Percentiles rank a stretch among this genome's conserved stretches.
phyloP scores from a whole-genome alignment of 2,888 invertebrate species.

The Pachymerium ferrugineum region DNA sequence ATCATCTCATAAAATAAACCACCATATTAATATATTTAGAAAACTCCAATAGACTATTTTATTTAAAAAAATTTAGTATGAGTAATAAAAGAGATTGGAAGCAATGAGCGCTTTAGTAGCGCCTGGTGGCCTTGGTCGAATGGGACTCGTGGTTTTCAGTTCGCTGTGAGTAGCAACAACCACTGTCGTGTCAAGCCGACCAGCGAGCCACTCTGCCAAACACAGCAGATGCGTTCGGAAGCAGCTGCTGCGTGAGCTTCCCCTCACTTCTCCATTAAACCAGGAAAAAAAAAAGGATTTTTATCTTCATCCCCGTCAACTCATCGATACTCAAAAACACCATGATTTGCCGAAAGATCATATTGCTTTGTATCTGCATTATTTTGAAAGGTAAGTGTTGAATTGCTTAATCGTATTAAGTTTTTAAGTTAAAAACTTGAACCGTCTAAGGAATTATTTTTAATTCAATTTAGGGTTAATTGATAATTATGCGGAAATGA shows the following conservation, averaged over 20 bases:
- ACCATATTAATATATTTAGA: no score
- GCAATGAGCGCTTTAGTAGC: background rate
- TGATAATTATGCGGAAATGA: no score
- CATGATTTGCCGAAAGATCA: background rate
- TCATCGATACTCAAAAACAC: background rate
- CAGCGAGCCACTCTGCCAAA: constrained; percentile 22
- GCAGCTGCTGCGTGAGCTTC: background rate
- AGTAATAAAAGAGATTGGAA: no score
- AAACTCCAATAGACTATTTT: no score
- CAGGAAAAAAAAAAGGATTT: constrained; percentile 1
- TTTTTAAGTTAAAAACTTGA: no score
- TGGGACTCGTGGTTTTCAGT: background rate
- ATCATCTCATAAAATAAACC: no score
- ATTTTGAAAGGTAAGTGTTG: constrained; percentile 6
- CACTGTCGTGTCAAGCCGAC: background rate
- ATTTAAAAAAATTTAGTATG: no score
- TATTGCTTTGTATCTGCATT: constrained; percentile 1
- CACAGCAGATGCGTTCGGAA: constrained; percentile 20
- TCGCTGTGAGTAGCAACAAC: no score
- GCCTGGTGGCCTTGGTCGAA: constrained; percentile 11
- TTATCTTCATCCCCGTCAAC: background rate
- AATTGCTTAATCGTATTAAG: no score
- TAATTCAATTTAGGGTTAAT: no score
- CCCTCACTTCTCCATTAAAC: background rate
- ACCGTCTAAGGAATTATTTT: no score